These are phyloP conservation scores for Chroicocephalus ridibundus DNA, from an alignment of 2,113 vertebrate species.

Conservation along the genomic window DNA sequence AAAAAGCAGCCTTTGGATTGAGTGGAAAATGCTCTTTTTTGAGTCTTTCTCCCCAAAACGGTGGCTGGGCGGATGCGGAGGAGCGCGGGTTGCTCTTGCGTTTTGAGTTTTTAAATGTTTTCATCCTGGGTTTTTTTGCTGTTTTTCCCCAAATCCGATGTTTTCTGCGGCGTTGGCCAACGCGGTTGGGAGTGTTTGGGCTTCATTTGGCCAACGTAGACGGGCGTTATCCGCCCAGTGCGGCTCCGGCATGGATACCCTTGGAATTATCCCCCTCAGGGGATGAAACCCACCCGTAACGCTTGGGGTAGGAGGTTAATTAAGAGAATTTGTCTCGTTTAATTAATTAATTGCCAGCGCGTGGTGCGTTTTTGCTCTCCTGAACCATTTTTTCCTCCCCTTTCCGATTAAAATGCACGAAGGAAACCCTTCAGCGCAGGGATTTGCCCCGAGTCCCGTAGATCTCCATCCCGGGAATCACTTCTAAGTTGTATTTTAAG, in stretches of 20 bases:
- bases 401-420: not conserved
- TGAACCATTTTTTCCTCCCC: not conserved
- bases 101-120: not conserved
- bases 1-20: not conserved
- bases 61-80: not conserved
- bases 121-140: not conserved
- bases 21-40: not conserved
- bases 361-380: not conserved
- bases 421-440: not conserved
- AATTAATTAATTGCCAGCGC: not conserved
- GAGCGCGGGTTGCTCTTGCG: not conserved
- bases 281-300: accelerated
- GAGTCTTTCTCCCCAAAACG: not conserved
- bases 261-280: accelerated
- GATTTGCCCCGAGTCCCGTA: not conserved
- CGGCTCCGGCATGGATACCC: not conserved
- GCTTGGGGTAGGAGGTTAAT: not conserved
- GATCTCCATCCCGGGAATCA: not conserved
- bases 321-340: not conserved
- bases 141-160: not conserved
- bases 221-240: accelerated
- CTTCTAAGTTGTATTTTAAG: not conserved
- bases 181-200: not conserved
- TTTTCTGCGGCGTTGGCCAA: not conserved
- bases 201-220: not conserved